Percentiles rank a stretch among this genome's conserved stretches.
These are phyloP conservation scores for Pseudoatta argentina DNA, from an alignment of 1,140 invertebrate species.

Conservation along the genomic window DNA sequence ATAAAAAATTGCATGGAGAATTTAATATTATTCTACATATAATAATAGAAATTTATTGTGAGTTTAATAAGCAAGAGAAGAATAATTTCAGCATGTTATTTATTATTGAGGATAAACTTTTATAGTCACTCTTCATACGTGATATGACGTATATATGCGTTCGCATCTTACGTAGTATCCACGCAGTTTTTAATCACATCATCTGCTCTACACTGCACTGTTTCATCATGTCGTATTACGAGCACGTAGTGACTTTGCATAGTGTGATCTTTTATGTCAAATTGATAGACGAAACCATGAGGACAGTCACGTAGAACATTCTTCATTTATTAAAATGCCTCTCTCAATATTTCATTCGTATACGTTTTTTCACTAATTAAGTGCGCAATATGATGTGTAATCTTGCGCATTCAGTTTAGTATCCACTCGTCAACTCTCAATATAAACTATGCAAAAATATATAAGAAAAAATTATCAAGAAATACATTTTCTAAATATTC, in stretches of 20 bases:
- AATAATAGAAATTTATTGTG: background rate
- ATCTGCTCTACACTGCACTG: constrained; percentile 1
- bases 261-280: constrained; percentile 38
- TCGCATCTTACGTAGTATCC: background rate
- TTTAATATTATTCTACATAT: constrained; percentile 1
- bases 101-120: background rate
- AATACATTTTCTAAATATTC: background rate
- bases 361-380: constrained; percentile 36
- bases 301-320: constrained; percentile 60
- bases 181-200: constrained; percentile 24
- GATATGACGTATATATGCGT: background rate
- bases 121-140: too few relatives aligned
- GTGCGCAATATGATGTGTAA: background rate
- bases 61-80: background rate
- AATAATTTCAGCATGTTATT: background rate
- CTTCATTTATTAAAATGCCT: constrained; percentile 62
- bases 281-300: constrained; percentile 53
- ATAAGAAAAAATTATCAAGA: background rate
- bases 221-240: constrained; percentile 13
- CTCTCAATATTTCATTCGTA: constrained; percentile 56
- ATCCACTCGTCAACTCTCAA: background rate
- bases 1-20: background rate
- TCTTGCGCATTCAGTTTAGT: too few relatives aligned
- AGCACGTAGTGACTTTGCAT: constrained; percentile 28
- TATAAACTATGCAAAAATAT: background rate